Base-by-base conservation (phyloP, 2,797 vertebrate species). In the Margarornis squamiger region DNA sequence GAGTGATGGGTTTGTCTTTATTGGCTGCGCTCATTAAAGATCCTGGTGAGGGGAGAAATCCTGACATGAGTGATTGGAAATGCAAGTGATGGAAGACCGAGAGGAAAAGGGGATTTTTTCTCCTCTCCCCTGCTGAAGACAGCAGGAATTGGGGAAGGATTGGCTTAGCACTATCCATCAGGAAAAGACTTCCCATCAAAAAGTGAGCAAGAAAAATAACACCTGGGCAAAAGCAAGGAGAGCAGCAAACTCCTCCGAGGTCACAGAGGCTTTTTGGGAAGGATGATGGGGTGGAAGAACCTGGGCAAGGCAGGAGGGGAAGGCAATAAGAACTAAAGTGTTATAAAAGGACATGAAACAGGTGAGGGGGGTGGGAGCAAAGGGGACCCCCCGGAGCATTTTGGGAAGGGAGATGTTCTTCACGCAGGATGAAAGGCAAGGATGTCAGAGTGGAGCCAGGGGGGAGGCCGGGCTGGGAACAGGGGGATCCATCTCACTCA, bases 181-280 rank as follows among this genome's bases (percentile, higher is more conserved):
- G 94, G 89, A 89, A 93, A 95, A 96, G 93, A 83, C 92, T 96
- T 96, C 54, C 92, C 89, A 96, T 96, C 93, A 92, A 81, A 91
- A 95, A 94, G 78, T 61, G 91, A 97, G 87, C 58, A 93, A 96
- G 95, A 96, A 90, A 96, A 97, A 97, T 91, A 74, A 36, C 66
- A 52, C 49, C 81, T 38, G 61, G 61, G 61, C 51, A 58, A 59
- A 88, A 68, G 27, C n/a, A 63, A 87, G 75, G 87, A 82, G 24
- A 93, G 43, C 66, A 39, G 22, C 54, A 75, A 80, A 70, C 34
- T 67, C 78, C 55, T 76, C 3, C 0, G 85, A 91, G 77, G 91
- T 87, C 43, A 4, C 11, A 14, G 61, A 70, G 67, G 12, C 46
- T 46, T 58, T 75, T 22, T 2, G 43, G 39, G 81, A 66, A 52